These are phyloP conservation scores for Medauroidea extradentata DNA, from an alignment of 1,140 invertebrate species.

Conservation along the genomic window DNA sequence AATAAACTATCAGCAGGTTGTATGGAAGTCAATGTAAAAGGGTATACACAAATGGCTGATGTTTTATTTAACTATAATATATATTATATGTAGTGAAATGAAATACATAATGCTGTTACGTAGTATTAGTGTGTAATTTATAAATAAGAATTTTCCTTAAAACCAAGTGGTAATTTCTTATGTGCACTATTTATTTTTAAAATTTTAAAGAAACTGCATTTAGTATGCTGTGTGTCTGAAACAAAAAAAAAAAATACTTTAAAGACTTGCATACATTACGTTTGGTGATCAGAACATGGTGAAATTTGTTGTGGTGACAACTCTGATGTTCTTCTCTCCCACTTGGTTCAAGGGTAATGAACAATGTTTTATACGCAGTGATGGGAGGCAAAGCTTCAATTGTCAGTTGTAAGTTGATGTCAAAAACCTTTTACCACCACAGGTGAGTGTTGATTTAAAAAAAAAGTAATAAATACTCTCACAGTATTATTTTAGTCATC, in stretches of 20 bases:
- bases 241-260: slow-evolving; percentile 7
- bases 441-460: slow-evolving; percentile 12
- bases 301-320: not conserved
- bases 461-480: slow-evolving; percentile 15
- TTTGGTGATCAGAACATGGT: not conserved
- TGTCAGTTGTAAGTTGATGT: slow-evolving; percentile 9
- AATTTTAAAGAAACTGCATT: slow-evolving; percentile 10
- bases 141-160: slow-evolving; percentile 9
- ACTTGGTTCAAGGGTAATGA: slow-evolving; percentile 13
- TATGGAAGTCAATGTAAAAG: slow-evolving; percentile 11
- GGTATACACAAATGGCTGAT: slow-evolving; percentile 13
- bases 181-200: slow-evolving; percentile 18
- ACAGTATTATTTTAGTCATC: slow-evolving; percentile 2
- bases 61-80: slow-evolving; percentile 16
- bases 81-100: slow-evolving; percentile 8
- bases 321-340: slow-evolving; percentile 3
- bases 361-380: slow-evolving; percentile 16
- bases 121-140: slow-evolving; percentile 17
- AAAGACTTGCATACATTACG: not conserved
- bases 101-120: slow-evolving; percentile 17
- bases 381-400: slow-evolving; percentile 11
- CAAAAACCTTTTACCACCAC: slow-evolving; percentile 6
- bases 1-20: not conserved
- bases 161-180: slow-evolving; percentile 15
- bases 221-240: slow-evolving; percentile 6